Percentiles rank a stretch among this genome's conserved stretches.
Conservation (phyloP, 2,888 invertebrate species). For the Dicycla oo region DNA sequence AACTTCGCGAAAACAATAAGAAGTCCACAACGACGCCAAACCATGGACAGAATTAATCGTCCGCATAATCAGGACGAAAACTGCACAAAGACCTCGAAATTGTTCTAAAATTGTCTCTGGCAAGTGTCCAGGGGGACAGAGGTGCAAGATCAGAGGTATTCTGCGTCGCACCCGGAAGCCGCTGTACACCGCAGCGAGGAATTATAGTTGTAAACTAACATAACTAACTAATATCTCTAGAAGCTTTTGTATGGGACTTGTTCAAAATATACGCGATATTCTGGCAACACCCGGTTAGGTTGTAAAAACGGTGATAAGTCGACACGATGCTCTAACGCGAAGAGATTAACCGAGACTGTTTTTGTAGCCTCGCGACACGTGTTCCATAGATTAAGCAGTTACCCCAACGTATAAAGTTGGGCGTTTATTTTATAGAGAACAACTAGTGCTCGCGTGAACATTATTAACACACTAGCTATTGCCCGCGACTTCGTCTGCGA, state of each 20-base stretch:
- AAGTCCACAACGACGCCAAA: conserved; percentile 39
- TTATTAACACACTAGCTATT: conserved; percentile 39
- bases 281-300: conserved; percentile 26
- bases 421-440: conserved; percentile 29
- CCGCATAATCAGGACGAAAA: conserved; percentile 62
- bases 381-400: conserved; percentile 28
- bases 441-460: conserved; percentile 15
- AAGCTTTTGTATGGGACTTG: conserved; percentile 43
- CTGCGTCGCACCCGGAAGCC: conserved; percentile 63
- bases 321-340: conserved; percentile 36
- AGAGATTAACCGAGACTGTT: conserved; percentile 47
- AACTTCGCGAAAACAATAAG: conserved; percentile 43
- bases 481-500: too few relatives aligned
- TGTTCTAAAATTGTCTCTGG: conserved; percentile 77
- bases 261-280: conserved; percentile 28
- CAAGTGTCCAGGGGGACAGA: conserved; percentile 74
- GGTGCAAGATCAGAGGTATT: conserved; percentile 70
- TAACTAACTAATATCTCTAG: too few relatives aligned
- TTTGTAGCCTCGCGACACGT: conserved; percentile 42
- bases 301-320: conserved; percentile 54
- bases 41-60: conserved; percentile 50
- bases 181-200: conserved; percentile 30
- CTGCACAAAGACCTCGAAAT: conserved; percentile 73
- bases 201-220: conserved; percentile 28
- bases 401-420: conserved; percentile 21